phyloP scores from a whole-genome alignment of 2,888 invertebrate genomes.

The Heliconius hortense region DNA sequence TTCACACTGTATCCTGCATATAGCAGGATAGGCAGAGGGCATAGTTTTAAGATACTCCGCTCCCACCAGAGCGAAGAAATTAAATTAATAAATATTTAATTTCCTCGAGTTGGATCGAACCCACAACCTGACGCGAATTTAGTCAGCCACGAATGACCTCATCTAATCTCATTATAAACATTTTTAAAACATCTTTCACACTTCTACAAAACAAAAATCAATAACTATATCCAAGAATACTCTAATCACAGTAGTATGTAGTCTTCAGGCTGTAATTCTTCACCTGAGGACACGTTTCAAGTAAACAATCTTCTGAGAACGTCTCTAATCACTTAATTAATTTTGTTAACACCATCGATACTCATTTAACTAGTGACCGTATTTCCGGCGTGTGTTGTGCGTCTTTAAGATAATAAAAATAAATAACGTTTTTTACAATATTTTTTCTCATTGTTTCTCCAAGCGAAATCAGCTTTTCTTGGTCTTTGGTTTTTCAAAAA shows the following conservation, averaged over 20 bases:
- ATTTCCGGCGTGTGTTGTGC: constrained; percentile 14
- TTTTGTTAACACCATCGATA: constrained; percentile 43
- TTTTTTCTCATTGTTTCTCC: too few relatives aligned
- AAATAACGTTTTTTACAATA: too few relatives aligned
- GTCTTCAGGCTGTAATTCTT: not conserved
- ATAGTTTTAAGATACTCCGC: too few relatives aligned
- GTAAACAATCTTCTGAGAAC: constrained; percentile 33
- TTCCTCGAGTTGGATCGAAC: too few relatives aligned
- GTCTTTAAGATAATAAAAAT: constrained; percentile 7
- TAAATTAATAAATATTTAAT: too few relatives aligned
- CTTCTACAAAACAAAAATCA: not conserved
- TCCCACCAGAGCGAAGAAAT: too few relatives aligned
- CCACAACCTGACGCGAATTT: too few relatives aligned
- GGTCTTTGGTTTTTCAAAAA: too few relatives aligned
- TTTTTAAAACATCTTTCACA: not conserved
- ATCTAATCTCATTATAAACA: not conserved
- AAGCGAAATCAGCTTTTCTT: too few relatives aligned
- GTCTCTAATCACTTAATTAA: constrained; percentile 42
- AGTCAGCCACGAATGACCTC: too few relatives aligned
- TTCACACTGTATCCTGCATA: too few relatives aligned
- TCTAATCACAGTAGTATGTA: not conserved
- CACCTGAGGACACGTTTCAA: constrained; percentile 4
- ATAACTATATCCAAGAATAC: not conserved
- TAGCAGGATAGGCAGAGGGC: too few relatives aligned
- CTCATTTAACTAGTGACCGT: constrained; percentile 31